phyloP scores from a whole-genome alignment of 1,140 invertebrate species.

The Drosophila varians region DNA sequence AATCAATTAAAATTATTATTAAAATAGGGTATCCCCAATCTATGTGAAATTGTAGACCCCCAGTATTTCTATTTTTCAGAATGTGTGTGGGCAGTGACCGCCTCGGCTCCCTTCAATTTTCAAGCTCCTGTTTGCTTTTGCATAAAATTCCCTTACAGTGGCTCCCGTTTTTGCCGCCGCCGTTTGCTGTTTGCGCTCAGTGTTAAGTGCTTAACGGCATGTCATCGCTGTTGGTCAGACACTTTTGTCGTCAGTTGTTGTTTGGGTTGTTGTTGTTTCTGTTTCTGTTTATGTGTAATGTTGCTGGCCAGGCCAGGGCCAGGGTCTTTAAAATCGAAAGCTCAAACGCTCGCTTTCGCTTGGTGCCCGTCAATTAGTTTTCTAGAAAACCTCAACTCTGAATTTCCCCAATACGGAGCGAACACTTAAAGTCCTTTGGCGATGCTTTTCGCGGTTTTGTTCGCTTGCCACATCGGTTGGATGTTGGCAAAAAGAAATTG shows the following conservation, averaged over 20 bases:
- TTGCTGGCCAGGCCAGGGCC: too few relatives aligned
- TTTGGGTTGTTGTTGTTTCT: not conserved
- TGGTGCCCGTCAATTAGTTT: constrained; percentile 69
- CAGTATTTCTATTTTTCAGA: not conserved
- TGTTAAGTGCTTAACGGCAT: constrained; percentile 74
- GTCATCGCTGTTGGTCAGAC: constrained; percentile 62
- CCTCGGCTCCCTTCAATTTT: constrained; percentile 33
- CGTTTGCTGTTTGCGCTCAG: constrained; percentile 59
- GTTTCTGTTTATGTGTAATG: too few relatives aligned
- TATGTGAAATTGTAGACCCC: not conserved
- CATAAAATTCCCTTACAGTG: constrained; percentile 6
- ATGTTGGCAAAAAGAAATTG: constrained; percentile 68
- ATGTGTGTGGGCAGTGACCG: constrained; percentile 5
- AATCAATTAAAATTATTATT: not conserved
- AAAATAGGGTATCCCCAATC: constrained; percentile 1
- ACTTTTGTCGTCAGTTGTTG: constrained; percentile 2
- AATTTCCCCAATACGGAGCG: too few relatives aligned
- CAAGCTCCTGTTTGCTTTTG: constrained; percentile 37
- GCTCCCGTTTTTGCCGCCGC: constrained; percentile 2
- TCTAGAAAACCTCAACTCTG: constrained; percentile 28
- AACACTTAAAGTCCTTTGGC: constrained; percentile 40
- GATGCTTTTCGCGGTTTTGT: constrained; percentile 19
- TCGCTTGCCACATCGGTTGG: constrained; percentile 11
- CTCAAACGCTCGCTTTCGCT: constrained; percentile 51
- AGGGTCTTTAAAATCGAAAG: constrained; percentile 64